Base-by-base conservation (phyloP, 2,888 invertebrate species). In the Andrena bucephala region DNA sequence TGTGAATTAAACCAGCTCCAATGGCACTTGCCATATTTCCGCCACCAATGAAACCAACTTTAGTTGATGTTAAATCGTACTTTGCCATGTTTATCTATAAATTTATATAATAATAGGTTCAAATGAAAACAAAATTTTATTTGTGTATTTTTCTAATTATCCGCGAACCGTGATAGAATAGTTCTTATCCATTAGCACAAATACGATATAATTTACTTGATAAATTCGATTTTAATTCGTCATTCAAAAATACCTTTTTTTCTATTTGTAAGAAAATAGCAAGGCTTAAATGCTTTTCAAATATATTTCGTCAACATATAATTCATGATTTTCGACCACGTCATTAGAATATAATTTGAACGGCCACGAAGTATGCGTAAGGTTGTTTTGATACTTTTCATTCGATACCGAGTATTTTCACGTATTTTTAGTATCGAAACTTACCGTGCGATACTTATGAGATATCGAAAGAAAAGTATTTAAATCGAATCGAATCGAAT, bases 11-110 rank as follows among this genome's bases (percentile, higher is more conserved):
- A 71, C 97, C 97, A 87, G 96, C 95, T 13, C 96, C 96, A 88
- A 98, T 97, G n/a, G 98, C 97, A 92, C 96, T 96, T 0, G 98
- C 97, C 98, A 98, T 98, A 93, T 98, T 98, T 69, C 98, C 98
- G 81, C 97, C 98, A 3, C 98, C 98, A 91, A 98, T 96, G 94
- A 98, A 98, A 57, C 98, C 98, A 86, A 98, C 94, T 89, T 95
- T 95, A 0, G 73, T 20, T 4, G 74, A 70, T 7, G 70, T 67
- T 29, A 90, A 70, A 54, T 81, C 10, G 3, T 50, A 4, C 36
- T 74, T 66, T 6, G 54, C 36, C 79, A 82, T 82, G 29, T 24
- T 80, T 69, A 29, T 59, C 33, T 20, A 3, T 2, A 20, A 13
- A 65, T 31, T 1, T 59, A 48, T 31, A 36, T 31, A 42, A 69